phyloP scores from a whole-genome alignment of 2,888 invertebrate genomes.

The Cerceris ruficornis region DNA sequence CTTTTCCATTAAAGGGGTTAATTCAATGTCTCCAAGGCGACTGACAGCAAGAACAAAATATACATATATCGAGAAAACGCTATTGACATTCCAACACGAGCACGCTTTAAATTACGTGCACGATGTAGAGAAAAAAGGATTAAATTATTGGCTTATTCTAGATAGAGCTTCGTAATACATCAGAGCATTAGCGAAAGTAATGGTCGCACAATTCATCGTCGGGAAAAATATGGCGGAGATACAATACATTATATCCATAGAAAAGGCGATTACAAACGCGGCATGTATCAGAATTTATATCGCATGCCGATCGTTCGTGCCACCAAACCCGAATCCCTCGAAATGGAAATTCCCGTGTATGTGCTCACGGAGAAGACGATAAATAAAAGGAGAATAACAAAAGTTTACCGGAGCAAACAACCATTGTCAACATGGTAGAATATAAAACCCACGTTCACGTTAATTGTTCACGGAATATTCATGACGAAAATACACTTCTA shows the following conservation, averaged over 20 bases:
- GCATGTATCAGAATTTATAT: constrained; percentile 33
- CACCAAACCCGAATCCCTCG: neutral
- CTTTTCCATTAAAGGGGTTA: no score
- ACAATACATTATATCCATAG: constrained; percentile 14
- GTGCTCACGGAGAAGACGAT: neutral
- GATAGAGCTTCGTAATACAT: neutral
- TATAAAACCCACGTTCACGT: neutral
- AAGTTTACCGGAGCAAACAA: neutral
- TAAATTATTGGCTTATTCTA: neutral
- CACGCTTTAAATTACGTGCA: no score
- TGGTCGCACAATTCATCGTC: constrained; percentile 3
- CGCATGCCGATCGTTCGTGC: neutral
- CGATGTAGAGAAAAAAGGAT: no score
- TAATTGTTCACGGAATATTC: neutral
- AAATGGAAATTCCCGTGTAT: constrained; percentile 9
- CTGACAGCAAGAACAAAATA: no score
- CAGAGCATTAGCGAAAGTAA: constrained; percentile 14
- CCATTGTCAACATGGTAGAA: neutral
- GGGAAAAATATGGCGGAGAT: constrained; percentile 20
- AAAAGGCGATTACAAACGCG: constrained; percentile 29
- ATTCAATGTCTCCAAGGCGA: no score
- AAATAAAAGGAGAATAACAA: constrained; percentile 14
- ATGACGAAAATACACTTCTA: neutral
- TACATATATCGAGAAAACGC: no score
- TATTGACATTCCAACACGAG: no score